phyloP scores from a whole-genome alignment of 1,140 invertebrate genomes.

The Leguminivora glycinivorella region DNA sequence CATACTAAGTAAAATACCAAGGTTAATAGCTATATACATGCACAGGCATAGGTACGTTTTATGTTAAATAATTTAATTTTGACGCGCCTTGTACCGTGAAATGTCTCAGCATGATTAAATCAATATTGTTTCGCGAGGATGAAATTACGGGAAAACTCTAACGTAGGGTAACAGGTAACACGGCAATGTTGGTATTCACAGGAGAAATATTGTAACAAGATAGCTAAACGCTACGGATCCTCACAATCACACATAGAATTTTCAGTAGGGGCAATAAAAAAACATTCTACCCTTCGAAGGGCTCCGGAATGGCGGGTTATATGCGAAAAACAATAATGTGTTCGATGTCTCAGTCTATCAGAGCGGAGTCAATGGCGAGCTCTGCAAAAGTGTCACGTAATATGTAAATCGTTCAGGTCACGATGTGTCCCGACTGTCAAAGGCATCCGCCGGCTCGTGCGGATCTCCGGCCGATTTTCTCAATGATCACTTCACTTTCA shows the following conservation, averaged over 20 bases:
- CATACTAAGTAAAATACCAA: conserved; percentile 49
- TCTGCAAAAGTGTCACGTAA: conserved; percentile 76
- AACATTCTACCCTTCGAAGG: conserved; percentile 55
- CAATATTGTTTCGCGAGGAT: conserved; percentile 46
- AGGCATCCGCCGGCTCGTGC: conserved; percentile 56
- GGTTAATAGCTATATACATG: too few species aligned
- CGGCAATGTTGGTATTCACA: conserved; percentile 1
- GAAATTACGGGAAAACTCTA: conserved; percentile 35
- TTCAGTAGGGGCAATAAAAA: conserved; percentile 59
- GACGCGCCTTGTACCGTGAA: conserved; percentile 40
- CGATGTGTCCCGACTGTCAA: conserved; percentile 75
- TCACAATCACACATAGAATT: conserved; percentile 51
- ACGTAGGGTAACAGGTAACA: conserved; percentile 23
- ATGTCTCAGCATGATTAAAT: conserved; percentile 53
- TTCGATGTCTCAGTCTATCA: conserved; percentile 73
- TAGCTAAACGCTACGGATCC: conserved; percentile 11
- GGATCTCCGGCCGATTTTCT: conserved; percentile 60
- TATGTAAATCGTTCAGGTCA: conserved; percentile 77
- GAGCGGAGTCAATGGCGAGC: conserved; percentile 65
- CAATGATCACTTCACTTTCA: conserved; percentile 62
- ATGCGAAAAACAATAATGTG: conserved; percentile 74
- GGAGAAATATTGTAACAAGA: neutral
- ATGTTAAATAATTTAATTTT: conserved; percentile 55
- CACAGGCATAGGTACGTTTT: conserved; percentile 41
- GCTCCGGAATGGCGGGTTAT: conserved; percentile 49